Base-by-base conservation (phyloP, 2,888 invertebrate genomes). In the Aplocera efformata region DNA sequence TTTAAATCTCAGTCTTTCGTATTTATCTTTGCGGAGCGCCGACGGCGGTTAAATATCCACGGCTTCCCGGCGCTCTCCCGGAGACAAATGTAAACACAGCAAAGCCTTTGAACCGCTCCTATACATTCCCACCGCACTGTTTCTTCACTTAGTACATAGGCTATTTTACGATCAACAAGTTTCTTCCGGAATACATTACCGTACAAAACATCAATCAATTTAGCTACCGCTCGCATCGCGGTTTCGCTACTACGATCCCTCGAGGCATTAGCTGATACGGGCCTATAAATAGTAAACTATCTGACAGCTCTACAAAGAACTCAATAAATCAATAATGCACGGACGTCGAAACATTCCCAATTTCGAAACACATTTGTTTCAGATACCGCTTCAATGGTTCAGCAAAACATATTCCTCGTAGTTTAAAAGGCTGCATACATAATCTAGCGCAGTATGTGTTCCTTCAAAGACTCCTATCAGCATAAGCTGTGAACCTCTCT, bases 71-170 rank as follows among this genome's bases (percentile, higher is more conserved):
- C 63, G 67, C 65, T 64, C 71, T 68, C 63, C 67, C 66, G 58
- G 70, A 78, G 74, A 76, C 77, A 74, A 79, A 78, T 76, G 79
- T 79, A 81, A 82, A 81, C 77, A 83, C 67, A 65, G 58, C 67
- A 64, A 51, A 68, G 73, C 73, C 79, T 83, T 83, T 83, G 81
- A 81, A 77, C 68, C 61, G 68, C 61, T 66, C 63, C 66, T 68
- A 60, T 63, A 60, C 63, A 65, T 68, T 33, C 34, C 46, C 46
- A 24, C 10, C 38, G 20, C 31, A 37, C 34, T 42, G 42, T 48
- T 43, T 43, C 27, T 30, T 28, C 31, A 32, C 30, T 25, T 32
- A 31, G 33, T 38, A 50, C 50, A 41, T 36, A 31, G 23, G 36
- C 37, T 21, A 29, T 46, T 48, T 47, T 37, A 38, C 32, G 39